Conservation (phyloP, 2,113 vertebrate genomes). For the Chlamydotis undulata region DNA sequence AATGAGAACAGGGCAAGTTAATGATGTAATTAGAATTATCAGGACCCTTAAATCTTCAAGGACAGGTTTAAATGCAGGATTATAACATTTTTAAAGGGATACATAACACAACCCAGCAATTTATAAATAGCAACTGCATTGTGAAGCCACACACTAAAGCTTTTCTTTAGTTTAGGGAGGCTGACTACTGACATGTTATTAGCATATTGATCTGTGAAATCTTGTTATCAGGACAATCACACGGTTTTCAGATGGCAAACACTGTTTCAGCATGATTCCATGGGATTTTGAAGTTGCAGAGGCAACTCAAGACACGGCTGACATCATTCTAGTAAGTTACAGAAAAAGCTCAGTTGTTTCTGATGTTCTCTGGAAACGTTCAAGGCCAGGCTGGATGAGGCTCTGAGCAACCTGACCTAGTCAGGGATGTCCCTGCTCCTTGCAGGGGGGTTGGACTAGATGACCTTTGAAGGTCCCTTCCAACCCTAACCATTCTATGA, state of each 20-base stretch:
- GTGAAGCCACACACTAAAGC: background rate
- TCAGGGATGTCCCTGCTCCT: too few species aligned
- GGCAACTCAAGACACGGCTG: background rate
- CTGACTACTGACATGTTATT: background rate
- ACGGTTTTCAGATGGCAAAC: background rate
- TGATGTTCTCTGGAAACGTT: background rate
- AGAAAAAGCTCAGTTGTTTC: background rate
- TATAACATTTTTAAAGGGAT: slow-evolving; percentile 60
- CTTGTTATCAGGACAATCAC: background rate
- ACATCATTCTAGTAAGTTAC: background rate
- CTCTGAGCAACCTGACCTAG: too few species aligned
- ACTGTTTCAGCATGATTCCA: background rate
- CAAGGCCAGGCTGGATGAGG: too few species aligned
- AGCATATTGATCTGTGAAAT: background rate
- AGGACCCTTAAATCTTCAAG: slow-evolving; percentile 53
- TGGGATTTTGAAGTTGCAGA: background rate
- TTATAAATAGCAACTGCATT: background rate
- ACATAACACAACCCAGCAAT: background rate
- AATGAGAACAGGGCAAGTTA: slow-evolving; percentile 57
- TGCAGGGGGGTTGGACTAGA: too few species aligned
- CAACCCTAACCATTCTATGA: too few species aligned
- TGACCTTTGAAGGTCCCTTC: too few species aligned
- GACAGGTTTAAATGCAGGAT: slow-evolving; percentile 54
- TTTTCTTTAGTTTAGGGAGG: background rate
- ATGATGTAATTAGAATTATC: slow-evolving; percentile 69